These are phyloP conservation scores for Falco rusticolus DNA, from an alignment of 2,797 vertebrate species.

Conservation along the genomic window DNA sequence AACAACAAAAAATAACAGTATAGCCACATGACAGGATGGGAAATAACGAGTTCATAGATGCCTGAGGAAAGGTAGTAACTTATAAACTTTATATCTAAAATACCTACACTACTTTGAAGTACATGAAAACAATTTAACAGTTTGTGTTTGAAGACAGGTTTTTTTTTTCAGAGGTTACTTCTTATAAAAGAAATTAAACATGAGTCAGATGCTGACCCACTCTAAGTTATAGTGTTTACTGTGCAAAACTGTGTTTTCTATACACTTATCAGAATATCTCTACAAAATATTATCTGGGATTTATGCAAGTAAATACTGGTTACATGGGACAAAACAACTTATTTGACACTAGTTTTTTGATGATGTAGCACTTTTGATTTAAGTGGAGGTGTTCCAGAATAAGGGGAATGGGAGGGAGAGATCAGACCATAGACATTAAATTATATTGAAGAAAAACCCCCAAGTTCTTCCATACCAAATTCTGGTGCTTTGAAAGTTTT, in stretches of 20 bases:
- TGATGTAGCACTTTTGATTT: not conserved
- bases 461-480: not conserved
- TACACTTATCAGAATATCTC: not conserved
- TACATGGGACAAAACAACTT: not conserved
- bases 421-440: not conserved
- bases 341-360: not conserved
- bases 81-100: not conserved
- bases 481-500: not conserved
- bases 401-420: not conserved
- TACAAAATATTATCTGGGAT: not conserved
- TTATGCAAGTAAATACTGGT: not conserved
- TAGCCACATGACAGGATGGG: not conserved
- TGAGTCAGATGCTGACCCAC: rapidly evolving
- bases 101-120: not conserved
- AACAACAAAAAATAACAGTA: not conserved
- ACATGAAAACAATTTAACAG: not conserved
- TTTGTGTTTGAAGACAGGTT: not conserved
- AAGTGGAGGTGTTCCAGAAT: not conserved
- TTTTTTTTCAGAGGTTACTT: not conserved
- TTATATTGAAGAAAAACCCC: rapidly evolving
- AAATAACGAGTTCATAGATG: not conserved
- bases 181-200: not conserved
- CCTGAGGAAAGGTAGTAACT: not conserved
- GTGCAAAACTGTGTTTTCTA: not conserved
- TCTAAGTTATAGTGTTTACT: not conserved